A percentile compares a stretch with the other conserved stretches of the same genome.
Evolutionary conservation across 2,113 vertebrate genomes (phyloP).

Genomic region (Meriones unguiculatus): DNA sequence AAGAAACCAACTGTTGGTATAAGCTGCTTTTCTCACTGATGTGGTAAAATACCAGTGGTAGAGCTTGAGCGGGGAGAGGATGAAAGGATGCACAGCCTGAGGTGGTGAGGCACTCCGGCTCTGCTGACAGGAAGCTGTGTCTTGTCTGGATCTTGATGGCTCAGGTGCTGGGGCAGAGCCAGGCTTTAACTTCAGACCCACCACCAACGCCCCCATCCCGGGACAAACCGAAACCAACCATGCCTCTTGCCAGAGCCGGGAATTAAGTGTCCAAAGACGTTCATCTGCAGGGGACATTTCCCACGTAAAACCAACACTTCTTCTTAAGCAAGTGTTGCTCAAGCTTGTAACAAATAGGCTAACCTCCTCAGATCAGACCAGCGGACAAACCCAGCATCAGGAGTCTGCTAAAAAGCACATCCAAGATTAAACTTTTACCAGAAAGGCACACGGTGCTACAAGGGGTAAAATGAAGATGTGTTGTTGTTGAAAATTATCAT

Average conservation of each 20-base stretch:
- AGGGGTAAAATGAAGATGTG: conserved; percentile 50
- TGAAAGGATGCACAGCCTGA: neutral
- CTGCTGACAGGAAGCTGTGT: neutral
- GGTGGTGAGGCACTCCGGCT: too few species aligned
- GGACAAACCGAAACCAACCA: neutral
- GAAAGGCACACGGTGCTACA: neutral
- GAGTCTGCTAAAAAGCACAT: neutral
- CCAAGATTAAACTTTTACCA: conserved; percentile 11
- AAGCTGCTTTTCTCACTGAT: neutral
- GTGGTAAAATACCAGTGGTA: neutral
- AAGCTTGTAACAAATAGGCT: neutral
- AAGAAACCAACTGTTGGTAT: neutral
- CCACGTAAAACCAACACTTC: neutral
- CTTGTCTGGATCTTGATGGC: neutral
- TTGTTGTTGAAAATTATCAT: conserved; percentile 52
- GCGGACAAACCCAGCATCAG: neutral
- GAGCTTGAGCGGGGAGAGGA: neutral
- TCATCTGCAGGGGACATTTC: neutral
- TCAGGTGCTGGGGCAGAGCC: neutral
- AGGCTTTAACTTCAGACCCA: too few species aligned
- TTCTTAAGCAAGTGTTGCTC: neutral
- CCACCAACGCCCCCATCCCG: neutral
- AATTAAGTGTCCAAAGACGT: neutral
- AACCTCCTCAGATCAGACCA: neutral
- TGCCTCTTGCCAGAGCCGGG: too few species aligned